Evolutionary conservation across 2,797 vertebrate species (phyloP).

Genomic region (Pipistrellus pipistrellus): DNA sequence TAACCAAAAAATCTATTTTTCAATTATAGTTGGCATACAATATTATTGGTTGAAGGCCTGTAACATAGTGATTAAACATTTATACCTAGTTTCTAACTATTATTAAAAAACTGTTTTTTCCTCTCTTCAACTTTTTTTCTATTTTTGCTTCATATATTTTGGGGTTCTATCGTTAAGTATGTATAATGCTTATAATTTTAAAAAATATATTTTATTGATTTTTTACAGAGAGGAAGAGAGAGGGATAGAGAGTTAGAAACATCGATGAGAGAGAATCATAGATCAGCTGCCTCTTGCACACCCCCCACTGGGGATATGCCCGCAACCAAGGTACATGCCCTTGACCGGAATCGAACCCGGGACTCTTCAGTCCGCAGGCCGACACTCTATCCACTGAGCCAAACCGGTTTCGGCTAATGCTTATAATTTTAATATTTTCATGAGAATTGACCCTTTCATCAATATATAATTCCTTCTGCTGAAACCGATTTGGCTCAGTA

Average conservation of each 20-base stretch:
- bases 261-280: too few species aligned
- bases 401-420: not conserved
- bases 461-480: not conserved
- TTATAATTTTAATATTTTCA: not conserved
- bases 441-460: not conserved
- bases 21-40: not conserved
- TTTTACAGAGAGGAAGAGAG: too few species aligned
- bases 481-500: too few species aligned
- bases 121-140: not conserved
- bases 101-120: not conserved
- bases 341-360: too few species aligned
- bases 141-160: not conserved
- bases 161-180: not conserved
- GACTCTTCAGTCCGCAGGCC: too few species aligned
- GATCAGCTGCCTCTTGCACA: too few species aligned
- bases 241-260: too few species aligned
- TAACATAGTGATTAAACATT: not conserved
- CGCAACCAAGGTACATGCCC: too few species aligned
- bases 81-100: not conserved
- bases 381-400: too few species aligned
- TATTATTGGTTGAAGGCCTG: not conserved
- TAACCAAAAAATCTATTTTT: not conserved
- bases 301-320: too few species aligned
- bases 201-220: too few species aligned
- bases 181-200: not conserved